Evolutionary conservation across 1,140 invertebrate species (phyloP), one percentile per base, ranked within the genome.

Genomic region (Drosophila arawakana): DNA sequence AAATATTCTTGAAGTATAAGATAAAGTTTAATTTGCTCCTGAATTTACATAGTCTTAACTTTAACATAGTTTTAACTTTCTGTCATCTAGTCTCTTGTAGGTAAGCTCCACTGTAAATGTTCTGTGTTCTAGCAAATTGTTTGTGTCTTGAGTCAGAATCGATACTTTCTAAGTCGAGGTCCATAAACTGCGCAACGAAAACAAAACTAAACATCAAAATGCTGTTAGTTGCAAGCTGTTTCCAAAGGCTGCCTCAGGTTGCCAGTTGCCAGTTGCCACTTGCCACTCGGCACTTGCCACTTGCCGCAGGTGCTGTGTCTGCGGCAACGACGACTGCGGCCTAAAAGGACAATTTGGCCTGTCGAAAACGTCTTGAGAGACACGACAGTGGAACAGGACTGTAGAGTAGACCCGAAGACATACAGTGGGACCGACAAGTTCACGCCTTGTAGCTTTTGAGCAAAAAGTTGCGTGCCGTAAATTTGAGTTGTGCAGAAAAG

Each of bases 381-480:
- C 62, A 41, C 15, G 44, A 9, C 13, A 47, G 44, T 18, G 13
- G 18, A 11, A 39, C 58, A 60, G 15, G 13, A 30, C 25, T 30
- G 25, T 5, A 30, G 25, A 7, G 44, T 4, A 3, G 25, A 30
- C 66, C 47, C 65, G 71, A 57, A 68, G 47, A 61, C 60, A 78
- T 65, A 74, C 73, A 34, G 44, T 41, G 15, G 15, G 52, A 9
- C 50, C 55, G 49, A 55, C 25, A 55, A 78, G 71, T 84, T 85
- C 82, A 81, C 82, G 72, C 66, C 81, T 76, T 76, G 76, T 77
- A 68, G 73, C 54, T 65, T 58, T 0, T 47, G 41, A 43, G 35
- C 74, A 81, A 43, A 85, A 43, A 85, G 81, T 84, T 84, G 81
- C 81, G 81, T 84, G 81, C 72, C 81, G 81, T 84, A 84, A 84